These are phyloP conservation scores for Petrocephalus microphthalmus DNA, from an alignment of 2,113 vertebrate genomes.

Conservation along the genomic window DNA sequence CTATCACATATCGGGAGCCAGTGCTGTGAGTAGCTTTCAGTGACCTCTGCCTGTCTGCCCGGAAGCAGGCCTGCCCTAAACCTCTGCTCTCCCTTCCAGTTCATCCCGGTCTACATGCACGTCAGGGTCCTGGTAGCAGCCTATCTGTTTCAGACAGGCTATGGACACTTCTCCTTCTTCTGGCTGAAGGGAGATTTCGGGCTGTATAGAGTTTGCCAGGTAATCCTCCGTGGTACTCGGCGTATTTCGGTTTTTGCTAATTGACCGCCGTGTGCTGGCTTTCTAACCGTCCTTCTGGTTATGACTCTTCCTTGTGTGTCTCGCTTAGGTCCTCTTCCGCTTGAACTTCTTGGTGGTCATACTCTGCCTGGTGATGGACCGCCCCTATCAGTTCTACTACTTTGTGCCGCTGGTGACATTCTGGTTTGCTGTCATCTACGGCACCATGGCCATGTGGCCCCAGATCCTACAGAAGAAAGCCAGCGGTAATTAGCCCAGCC, in stretches of 20 bases:
- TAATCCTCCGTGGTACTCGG: conserved; percentile 41
- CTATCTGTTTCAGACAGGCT: conserved; percentile 94
- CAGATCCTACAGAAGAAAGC: conserved; percentile 89
- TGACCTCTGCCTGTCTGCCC: too few relatives aligned
- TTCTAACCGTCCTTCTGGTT: background rate
- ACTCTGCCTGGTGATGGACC: conserved; percentile 91
- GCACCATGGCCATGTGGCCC: conserved; percentile 82
- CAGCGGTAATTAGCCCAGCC: conserved; percentile 65
- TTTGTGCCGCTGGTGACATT: conserved; percentile 94
- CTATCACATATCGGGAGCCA: conserved; percentile 96
- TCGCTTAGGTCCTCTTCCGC: conserved; percentile 84
- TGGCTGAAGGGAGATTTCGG: conserved; percentile 97
- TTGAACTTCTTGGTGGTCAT: conserved; percentile 95
- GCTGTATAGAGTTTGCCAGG: conserved; percentile 92
- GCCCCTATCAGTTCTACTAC: conserved; percentile 97
- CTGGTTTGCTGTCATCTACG: conserved; percentile 92
- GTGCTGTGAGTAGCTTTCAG: conserved; percentile 73
- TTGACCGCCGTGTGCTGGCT: background rate
- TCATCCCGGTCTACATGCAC: conserved; percentile 97
- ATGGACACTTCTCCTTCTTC: conserved; percentile 97
- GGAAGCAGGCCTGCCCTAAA: background rate
- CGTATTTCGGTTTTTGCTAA: background rate
- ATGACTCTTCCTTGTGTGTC: background rate
- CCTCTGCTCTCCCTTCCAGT: conserved; percentile 62
- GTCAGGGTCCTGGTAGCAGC: conserved; percentile 93